Base-by-base conservation (phyloP, 35 echinoderm and acorn worm species). In the Diadema setosum region DNA sequence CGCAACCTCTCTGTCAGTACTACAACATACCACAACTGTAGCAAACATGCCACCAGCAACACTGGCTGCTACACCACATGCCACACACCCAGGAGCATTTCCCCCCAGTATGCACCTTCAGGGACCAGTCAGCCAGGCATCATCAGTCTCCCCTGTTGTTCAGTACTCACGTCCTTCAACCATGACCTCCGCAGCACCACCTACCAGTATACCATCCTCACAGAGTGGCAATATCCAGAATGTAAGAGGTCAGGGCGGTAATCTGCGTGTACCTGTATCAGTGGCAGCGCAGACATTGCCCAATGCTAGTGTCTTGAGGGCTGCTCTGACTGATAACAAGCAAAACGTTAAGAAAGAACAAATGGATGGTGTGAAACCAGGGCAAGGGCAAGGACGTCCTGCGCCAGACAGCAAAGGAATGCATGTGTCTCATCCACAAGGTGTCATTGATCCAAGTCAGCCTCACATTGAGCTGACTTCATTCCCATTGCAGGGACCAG, bases 221-320 rank as follows among this genome's bases (percentile, higher is more conserved):
- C 65, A 90, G 76, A 60, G 81, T 24, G 11, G 73, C 44, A 78
- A 78, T 23, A 39, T 78, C 1, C 40, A 39, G 17, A 21, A 39
- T 34, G 81, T 84, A 74, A 9, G 80, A 70, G 39, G 80, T 74
- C 81, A 27, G 21, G 46, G 17, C 18, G 73, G 33, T 11, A 78
- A 78, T 41, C 18, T 93, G 42, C 58, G 76, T 5, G 95, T 97
- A 16, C 95, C 95, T 45, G 89, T 86, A 52, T 97, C 91, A 56
- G 95, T 97, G 21, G 80, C 91, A 18, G 80, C 83, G 5, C 74
- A 61, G 11, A 74, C 88, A 18, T 93, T 87, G 39, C 65, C 91
- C 17, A 90, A 93, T 88, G 95, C 95, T 39, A 97, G 95, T 93
- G 91, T 97, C 40, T 40, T 97, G 46, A 81, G 95, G 30, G 88